phyloP scores from a whole-genome alignment of 2,888 invertebrate genomes.

The Tupiocoris notatus region DNA sequence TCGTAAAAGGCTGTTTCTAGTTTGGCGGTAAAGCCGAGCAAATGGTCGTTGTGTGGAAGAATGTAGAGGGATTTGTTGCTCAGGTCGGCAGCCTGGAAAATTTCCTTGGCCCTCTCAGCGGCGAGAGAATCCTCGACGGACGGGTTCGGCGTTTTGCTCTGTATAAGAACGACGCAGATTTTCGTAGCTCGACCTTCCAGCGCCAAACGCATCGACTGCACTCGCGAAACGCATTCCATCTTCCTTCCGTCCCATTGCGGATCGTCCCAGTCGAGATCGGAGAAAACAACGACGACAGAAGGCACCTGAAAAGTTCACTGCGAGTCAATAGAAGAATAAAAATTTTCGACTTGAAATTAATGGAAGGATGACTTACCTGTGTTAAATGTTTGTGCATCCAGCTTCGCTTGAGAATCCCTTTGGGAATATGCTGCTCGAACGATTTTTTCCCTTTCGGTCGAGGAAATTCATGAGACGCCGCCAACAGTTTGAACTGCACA shows the following conservation, averaged over 20 bases:
- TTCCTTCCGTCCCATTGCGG: slow-evolving; percentile 91
- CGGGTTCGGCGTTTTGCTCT: slow-evolving; percentile 75
- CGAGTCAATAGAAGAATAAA: no score
- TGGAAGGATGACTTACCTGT: slow-evolving; percentile 57
- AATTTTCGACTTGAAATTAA: no score
- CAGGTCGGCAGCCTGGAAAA: slow-evolving; percentile 89
- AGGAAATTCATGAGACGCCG: slow-evolving; percentile 72
- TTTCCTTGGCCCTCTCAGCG: slow-evolving; percentile 81
- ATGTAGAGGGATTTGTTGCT: slow-evolving; percentile 90
- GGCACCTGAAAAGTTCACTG: slow-evolving; percentile 67
- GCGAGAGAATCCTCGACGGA: slow-evolving; percentile 66
- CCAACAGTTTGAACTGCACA: slow-evolving; percentile 66
- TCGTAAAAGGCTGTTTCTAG: slow-evolving; percentile 93
- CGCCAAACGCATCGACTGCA: slow-evolving; percentile 55
- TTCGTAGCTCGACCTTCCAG: slow-evolving; percentile 71
- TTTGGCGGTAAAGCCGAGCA: slow-evolving; percentile 66
- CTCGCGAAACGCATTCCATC: slow-evolving; percentile 86
- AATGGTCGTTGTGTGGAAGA: slow-evolving; percentile 85
- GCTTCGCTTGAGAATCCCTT: slow-evolving; percentile 84
- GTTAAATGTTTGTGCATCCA: slow-evolving; percentile 94
- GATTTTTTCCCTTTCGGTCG: slow-evolving; percentile 65
- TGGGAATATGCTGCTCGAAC: slow-evolving; percentile 93
- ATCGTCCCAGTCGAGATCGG: slow-evolving; percentile 97
- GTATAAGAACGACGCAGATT: slow-evolving; percentile 86
- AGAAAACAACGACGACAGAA: slow-evolving; percentile 90